Base-by-base conservation (phyloP, 1,140 invertebrate species). In the Zaprionus gabonicus region DNA sequence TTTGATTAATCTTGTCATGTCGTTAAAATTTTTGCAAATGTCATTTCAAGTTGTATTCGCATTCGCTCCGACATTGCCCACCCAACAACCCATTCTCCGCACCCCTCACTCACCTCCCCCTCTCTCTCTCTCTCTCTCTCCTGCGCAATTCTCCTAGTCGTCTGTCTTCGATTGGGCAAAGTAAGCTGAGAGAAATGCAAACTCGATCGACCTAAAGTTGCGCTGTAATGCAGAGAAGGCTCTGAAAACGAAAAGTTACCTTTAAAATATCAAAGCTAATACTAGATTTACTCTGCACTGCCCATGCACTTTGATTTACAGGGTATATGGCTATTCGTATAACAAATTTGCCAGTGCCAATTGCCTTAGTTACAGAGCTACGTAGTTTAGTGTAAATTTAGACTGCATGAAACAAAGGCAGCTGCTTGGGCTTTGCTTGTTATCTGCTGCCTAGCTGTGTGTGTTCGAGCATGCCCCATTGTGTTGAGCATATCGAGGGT, bases 21-120 rank as follows among this genome's bases (percentile, higher is more conserved):
- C 80, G 81, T 83, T 82, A 84, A 84, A 84, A 84, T 84, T 83
- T 84, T 83, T 83, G 81, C 81, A 80, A 84, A 84, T 84, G 73
- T 80, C 81, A 83, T 80, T 83, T 80, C 67, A 81, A 75, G 67
- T 82, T 82, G 73, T 58, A 76, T 71, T 76, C 62, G 64, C 13
- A 15, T 56, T 34, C 46, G 28, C 41, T 41, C 17, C 55, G 13
- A 34, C 44, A 10, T 49, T 23, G 46, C 20, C 20, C 20, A 51
- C 34, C 34, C 27, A 28, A 15, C 27, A 15, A 44, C 17, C 17
- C 27, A 9, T 15, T 10, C 12, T 12, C 66, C 15, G 9, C 1
- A 6, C 25, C 66, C 20, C 15, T 2, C 20, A 1, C 3, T 7
- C 27, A 6, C 7, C n/a, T 9, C 27, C 13, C 17, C 13, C 6